Conservation (phyloP, 2,888 invertebrate species). For the Ormia ochracea region DNA sequence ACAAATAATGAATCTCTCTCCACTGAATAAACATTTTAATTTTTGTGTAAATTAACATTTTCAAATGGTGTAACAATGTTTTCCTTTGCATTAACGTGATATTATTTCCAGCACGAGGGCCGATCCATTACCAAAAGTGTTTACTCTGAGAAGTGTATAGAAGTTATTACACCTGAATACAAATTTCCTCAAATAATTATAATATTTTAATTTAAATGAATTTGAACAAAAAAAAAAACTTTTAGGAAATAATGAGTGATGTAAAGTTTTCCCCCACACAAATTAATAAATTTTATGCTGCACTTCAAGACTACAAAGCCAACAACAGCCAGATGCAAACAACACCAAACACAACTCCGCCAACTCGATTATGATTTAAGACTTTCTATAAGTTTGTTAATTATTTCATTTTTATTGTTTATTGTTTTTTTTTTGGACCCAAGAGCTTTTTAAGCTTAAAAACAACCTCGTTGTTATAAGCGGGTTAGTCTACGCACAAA, state of each 20-base stretch:
- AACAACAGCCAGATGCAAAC: constrained; percentile 3
- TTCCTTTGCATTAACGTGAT: constrained; percentile 16
- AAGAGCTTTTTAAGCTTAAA: constrained; percentile 12
- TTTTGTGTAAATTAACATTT: constrained; percentile 11
- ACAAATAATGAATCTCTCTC: not conserved
- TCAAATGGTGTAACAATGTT: constrained; percentile 24
- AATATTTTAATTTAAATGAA: constrained; percentile 16
- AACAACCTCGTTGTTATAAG: not conserved
- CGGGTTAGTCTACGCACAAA: constrained; percentile 7
- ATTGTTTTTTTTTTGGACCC: not conserved
- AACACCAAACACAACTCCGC: not conserved
- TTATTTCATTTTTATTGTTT: too few species aligned
- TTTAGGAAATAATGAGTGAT: too few species aligned
- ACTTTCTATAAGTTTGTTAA: constrained; percentile 22
- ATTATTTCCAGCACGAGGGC: constrained; percentile 5
- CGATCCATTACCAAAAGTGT: not conserved
- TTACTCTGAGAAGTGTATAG: not conserved
- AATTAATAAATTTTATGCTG: not conserved
- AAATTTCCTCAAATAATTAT: constrained; percentile 10
- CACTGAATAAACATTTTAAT: not conserved
- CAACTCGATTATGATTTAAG: constrained; percentile 34
- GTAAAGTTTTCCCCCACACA: constrained; percentile 24
- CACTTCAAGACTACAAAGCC: constrained; percentile 13
- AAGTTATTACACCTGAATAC: constrained; percentile 41
- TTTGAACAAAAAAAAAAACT: not conserved